Evolutionary conservation across 2,888 invertebrate genomes (phyloP), one percentile per base, ranked within the genome.

Genomic region (Amiota communis): DNA sequence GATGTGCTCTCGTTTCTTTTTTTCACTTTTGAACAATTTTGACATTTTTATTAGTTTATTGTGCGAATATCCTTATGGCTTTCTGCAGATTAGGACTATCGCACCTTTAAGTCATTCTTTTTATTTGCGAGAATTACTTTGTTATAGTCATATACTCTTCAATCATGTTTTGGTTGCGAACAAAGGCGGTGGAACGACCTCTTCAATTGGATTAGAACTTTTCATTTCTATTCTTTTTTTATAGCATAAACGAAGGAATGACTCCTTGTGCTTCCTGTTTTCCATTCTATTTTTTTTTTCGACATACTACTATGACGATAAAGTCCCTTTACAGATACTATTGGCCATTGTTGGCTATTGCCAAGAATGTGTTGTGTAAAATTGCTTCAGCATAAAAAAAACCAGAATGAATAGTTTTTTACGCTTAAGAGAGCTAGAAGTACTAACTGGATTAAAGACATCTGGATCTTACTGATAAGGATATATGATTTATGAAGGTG

Each of bases 31-130:
- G 79, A 81, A 79, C 81, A 79, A 79, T 86, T 84, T 83, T 86
- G 86, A 87, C 86, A 80, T 87, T 85, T 86, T 87, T 87, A 87
- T 87, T 87, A 87, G 84, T 86, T 85, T 82, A 83, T 85, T 86
- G 86, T 83, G 77, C 74, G 79, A 75, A 78, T 77, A 78, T 80
- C 76, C 81, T 76, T 77, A 74, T 78, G 73, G 70, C 65, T 72
- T 72, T 74, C 72, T 64, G 71, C 69, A 72, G 80, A 75, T 81
- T 84, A 83, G 77, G 81, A 76, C 81, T 77, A 81, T 83, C 82
- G 79, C 83, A 83, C 83, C 83, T 83, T n/a, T 77, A 17, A 23
- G 49, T 13, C 12, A 12, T n/a, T 12, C 64, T n/a, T 23, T 71
- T 51, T 9, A 17, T 63, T 6, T 63, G 46, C 63, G 11, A n/a